Conservation (phyloP, 2,888 invertebrate genomes). For the Melangyna quadrimaculata region DNA sequence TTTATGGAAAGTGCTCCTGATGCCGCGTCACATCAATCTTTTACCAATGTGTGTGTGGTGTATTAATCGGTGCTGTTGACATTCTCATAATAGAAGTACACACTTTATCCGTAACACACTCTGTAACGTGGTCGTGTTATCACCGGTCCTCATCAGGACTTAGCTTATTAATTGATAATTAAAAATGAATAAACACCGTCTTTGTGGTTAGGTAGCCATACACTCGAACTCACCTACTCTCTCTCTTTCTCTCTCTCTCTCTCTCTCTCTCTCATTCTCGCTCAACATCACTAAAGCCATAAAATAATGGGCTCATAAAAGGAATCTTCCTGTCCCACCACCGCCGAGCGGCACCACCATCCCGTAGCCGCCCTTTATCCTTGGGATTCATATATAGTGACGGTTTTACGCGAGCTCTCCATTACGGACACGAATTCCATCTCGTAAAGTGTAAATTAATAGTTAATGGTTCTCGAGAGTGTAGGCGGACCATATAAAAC, state of each 20-base stretch:
- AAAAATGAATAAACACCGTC: constrained; percentile 71
- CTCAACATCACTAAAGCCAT: not conserved
- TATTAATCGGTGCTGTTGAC: constrained; percentile 71
- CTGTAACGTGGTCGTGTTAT: constrained; percentile 62
- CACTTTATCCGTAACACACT: constrained; percentile 39
- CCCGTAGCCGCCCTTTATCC: not conserved
- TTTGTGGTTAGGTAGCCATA: constrained; percentile 64
- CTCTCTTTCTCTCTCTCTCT: not conserved
- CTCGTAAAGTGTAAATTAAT: constrained; percentile 71
- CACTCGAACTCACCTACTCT: not conserved
- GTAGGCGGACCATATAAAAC: constrained; percentile 38
- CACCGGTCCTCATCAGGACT: constrained; percentile 51
- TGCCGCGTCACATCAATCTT: constrained; percentile 70
- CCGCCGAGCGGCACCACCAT: not conserved
- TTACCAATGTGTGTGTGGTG: constrained; percentile 60
- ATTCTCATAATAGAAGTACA: constrained; percentile 66
- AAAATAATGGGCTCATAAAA: constrained; percentile 67
- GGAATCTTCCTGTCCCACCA: constrained; percentile 21
- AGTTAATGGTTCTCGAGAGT: constrained; percentile 68
- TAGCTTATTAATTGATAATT: constrained; percentile 71
- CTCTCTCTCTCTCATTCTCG: not conserved
- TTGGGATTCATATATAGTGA: constrained; percentile 14
- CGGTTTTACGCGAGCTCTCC: constrained; percentile 58
- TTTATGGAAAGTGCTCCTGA: constrained; percentile 17
- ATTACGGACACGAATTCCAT: constrained; percentile 63